These are phyloP conservation scores for Drosophila cognata DNA, from an alignment of 2,888 invertebrate species.

Conservation along the genomic window DNA sequence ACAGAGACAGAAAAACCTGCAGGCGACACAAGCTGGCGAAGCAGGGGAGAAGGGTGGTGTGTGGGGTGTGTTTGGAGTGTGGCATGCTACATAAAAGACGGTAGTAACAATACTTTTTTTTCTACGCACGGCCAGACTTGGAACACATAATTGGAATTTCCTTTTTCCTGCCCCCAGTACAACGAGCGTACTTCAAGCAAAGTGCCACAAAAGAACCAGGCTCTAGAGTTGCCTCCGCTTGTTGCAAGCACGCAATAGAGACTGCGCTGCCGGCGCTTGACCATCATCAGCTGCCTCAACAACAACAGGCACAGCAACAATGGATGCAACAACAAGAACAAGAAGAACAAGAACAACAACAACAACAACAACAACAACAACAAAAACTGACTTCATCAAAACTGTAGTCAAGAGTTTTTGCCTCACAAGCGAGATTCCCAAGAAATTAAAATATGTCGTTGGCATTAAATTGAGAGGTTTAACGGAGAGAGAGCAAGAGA, in stretches of 20 bases:
- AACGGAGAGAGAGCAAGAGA: conserved; percentile 11
- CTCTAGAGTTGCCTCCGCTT: conserved; percentile 49
- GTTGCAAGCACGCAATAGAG: conserved; percentile 28
- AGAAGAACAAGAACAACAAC: conserved; percentile 7
- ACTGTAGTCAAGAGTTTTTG: conserved; percentile 41
- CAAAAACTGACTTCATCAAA: conserved; percentile 46
- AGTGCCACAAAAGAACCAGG: conserved; percentile 73
- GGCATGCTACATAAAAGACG: conserved; percentile 62
- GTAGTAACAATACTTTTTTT: conserved; percentile 67
- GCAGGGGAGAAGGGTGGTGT: background rate
- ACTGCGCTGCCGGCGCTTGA: conserved; percentile 38
- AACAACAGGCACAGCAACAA: conserved; percentile 26
- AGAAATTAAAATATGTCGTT: conserved; percentile 56
- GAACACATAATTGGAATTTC: conserved; percentile 80
- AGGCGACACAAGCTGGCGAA: conserved; percentile 26
- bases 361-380: conserved; percentile 7
- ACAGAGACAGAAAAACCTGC: conserved; percentile 31
- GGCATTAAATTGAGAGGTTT: conserved; percentile 20
- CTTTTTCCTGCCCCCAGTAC: conserved; percentile 67
- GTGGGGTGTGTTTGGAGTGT: background rate
- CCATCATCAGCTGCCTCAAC: conserved; percentile 43
- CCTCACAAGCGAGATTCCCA: conserved; percentile 33
- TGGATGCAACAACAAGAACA: conserved; percentile 12
- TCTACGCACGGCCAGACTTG: conserved; percentile 78
- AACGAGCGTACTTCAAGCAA: conserved; percentile 29